A percentile compares a stretch with the other conserved stretches of the same genome.
These are phyloP conservation scores for Corynorhinus townsendii DNA, from an alignment of 2,113 vertebrate species.

Conservation along the genomic window DNA sequence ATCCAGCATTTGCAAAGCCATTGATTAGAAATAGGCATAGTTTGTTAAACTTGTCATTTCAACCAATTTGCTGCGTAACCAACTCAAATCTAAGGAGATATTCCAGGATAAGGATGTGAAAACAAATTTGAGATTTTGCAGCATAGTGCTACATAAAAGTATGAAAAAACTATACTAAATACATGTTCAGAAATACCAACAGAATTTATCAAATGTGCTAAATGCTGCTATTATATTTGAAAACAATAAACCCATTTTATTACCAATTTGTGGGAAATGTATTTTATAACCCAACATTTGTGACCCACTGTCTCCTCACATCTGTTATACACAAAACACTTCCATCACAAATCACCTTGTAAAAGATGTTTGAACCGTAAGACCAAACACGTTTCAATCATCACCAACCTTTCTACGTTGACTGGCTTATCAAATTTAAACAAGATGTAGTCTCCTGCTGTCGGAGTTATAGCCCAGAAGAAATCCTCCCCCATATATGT, in stretches of 20 bases:
- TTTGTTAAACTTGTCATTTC: background rate
- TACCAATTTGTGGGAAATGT: background rate
- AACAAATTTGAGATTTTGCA: background rate
- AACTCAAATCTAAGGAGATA: background rate
- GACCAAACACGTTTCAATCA: slow-evolving; percentile 32
- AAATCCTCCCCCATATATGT: slow-evolving; percentile 98
- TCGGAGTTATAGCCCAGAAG: slow-evolving; percentile 97
- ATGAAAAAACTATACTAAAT: background rate
- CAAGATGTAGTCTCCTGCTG: slow-evolving; percentile 93
- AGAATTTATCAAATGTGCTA: background rate
- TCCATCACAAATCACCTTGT: background rate
- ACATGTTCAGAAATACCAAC: background rate
- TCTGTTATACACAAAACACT: background rate
- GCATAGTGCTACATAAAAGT: background rate
- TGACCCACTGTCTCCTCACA: background rate
- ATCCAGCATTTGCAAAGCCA: background rate
- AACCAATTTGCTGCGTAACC: background rate
- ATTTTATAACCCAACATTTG: background rate
- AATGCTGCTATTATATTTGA: background rate
- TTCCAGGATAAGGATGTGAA: background rate
- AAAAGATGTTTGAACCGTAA: background rate
- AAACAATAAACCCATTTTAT: background rate
- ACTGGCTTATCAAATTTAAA: slow-evolving; percentile 97
- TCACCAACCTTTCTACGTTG: slow-evolving; percentile 91
- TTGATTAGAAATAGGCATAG: background rate